Percentiles rank a stretch among this genome's conserved stretches.
phyloP scores from a whole-genome alignment of 2,113 vertebrate species.

The Phrynosoma platyrhinos region DNA sequence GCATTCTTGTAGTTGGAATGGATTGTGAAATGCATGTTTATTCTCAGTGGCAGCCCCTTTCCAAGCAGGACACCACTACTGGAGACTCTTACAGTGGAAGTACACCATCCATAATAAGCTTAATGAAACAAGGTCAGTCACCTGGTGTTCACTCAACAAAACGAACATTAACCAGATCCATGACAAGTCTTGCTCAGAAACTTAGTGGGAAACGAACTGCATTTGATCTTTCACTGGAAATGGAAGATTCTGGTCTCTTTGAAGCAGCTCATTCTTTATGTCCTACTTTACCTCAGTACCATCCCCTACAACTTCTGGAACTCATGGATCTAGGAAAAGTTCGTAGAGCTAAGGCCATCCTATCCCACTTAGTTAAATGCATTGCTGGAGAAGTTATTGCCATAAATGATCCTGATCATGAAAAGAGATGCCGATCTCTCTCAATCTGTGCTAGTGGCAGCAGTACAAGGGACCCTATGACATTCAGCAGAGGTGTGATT shows the following conservation, averaged over 20 bases:
- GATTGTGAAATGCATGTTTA: constrained; percentile 99
- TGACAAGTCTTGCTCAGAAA: constrained; percentile 96
- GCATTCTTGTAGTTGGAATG: constrained; percentile 97
- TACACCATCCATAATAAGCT: constrained; percentile 82
- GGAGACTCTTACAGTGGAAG: constrained; percentile 81
- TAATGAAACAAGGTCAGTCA: constrained; percentile 86
- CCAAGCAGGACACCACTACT: constrained; percentile 72
- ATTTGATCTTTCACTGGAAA: constrained; percentile 86
- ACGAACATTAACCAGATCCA: constrained; percentile 88
- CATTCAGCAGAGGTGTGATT: constrained; percentile 87
- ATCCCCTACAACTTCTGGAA: constrained; percentile 94
- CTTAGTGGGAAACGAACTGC: constrained; percentile 91
- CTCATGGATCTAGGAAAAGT: constrained; percentile 98
- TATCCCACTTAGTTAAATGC: constrained; percentile 96
- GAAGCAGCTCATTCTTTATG: constrained; percentile 94
- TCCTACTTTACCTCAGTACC: constrained; percentile 96
- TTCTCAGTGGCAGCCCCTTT: constrained; percentile 94
- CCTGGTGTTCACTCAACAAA: constrained; percentile 81
- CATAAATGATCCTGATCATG: constrained; percentile 81
- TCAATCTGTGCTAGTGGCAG: constrained; percentile 95
- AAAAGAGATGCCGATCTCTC: constrained; percentile 88
- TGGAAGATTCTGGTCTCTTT: constrained; percentile 96
- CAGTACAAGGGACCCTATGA: constrained; percentile 88
- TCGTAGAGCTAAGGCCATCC: constrained; percentile 92
- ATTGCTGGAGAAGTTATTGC: constrained; percentile 95